A percentile compares a stretch with the other conserved stretches of the same genome.
These are phyloP conservation scores for Scaptomyza pallida DNA, from an alignment of 1,140 invertebrate species.

Conservation along the genomic window DNA sequence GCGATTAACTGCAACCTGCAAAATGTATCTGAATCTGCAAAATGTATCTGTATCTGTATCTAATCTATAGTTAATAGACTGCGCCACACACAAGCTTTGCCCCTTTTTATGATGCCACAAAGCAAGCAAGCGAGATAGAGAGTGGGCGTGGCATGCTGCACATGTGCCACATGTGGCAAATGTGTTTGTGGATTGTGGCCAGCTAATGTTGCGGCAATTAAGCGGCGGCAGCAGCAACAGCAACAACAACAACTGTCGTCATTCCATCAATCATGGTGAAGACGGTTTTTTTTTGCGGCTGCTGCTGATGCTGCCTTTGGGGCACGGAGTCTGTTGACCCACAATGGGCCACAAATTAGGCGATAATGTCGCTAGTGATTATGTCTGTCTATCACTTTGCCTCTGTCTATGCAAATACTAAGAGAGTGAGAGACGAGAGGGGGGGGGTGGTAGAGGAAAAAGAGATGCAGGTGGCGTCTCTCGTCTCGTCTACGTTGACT, in stretches of 20 bases:
- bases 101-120: not conserved
- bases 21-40: not conserved
- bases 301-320: too few relatives aligned
- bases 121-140: not conserved
- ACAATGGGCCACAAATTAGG: conserved; percentile 32
- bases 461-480: conserved; percentile 33
- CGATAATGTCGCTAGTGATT: not conserved
- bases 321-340: conserved; percentile 42
- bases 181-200: conserved; percentile 13
- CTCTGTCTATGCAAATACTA: conserved; percentile 6
- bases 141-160: not conserved
- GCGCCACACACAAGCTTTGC: not conserved
- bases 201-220: conserved; percentile 46
- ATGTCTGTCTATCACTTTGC: not conserved
- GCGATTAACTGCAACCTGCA: not conserved
- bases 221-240: conserved; percentile 29
- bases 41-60: not conserved
- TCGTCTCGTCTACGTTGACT: conserved; percentile 35
- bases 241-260: conserved; percentile 32
- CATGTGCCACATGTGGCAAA: too few relatives aligned
- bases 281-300: not conserved
- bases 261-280: conserved; percentile 39
- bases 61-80: conserved; percentile 31
- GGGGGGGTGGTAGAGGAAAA: too few relatives aligned
- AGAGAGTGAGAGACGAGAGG: conserved; percentile 1